These are phyloP conservation scores for Polyodon spathula DNA, from an alignment of 2,113 vertebrate species.

Conservation along the genomic window DNA sequence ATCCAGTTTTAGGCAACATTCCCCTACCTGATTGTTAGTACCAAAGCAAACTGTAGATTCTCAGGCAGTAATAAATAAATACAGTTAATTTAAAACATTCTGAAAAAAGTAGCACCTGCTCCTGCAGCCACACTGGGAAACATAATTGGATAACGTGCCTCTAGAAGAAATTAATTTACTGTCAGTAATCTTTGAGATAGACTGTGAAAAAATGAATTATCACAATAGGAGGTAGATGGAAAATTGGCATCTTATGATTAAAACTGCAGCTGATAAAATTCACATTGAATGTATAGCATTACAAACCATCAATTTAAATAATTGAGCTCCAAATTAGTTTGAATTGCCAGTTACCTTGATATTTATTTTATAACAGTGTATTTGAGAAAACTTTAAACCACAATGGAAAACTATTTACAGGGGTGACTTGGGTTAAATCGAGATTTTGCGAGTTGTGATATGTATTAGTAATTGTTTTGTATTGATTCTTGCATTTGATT, in stretches of 20 bases:
- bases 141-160: background rate
- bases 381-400: too few relatives aligned
- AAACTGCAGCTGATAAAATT: background rate
- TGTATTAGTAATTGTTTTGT: too few relatives aligned
- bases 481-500: too few relatives aligned
- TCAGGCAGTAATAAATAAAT: too few relatives aligned
- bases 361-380: background rate
- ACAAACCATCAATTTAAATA: background rate
- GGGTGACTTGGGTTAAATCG: too few relatives aligned
- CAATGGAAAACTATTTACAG: too few relatives aligned
- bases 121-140: background rate
- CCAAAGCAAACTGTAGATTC: too few relatives aligned
- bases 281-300: background rate
- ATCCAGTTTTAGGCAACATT: background rate
- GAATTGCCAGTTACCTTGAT: background rate
- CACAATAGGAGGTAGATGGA: constrained; percentile 3
- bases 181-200: background rate
- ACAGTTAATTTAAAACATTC: background rate
- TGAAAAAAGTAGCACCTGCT: background rate
- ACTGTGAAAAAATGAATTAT: constrained; percentile 6
- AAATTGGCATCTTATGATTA: background rate
- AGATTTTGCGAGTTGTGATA: too few relatives aligned
- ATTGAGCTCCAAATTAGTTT: background rate
- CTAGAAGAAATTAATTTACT: background rate
- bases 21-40: too few relatives aligned